A percentile compares a stretch with the other conserved stretches of the same genome.
Conservation (phyloP, 2,113 vertebrate species). For the Eudorcas thomsonii region DNA sequence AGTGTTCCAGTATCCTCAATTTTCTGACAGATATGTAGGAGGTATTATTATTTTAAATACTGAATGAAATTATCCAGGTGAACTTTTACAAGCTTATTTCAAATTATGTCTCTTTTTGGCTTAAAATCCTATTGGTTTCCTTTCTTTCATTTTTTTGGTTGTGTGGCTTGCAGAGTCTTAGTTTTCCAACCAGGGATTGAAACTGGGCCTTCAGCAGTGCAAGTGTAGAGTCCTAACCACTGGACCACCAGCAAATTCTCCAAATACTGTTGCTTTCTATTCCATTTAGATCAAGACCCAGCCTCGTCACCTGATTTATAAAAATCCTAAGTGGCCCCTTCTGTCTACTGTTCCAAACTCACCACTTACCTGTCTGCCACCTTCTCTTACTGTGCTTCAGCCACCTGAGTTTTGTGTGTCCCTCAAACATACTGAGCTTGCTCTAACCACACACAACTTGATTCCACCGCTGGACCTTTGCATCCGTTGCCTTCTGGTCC, state of each 20-base stretch:
- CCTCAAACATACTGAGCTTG: not conserved
- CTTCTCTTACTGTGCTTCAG: not conserved
- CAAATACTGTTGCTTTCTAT: not conserved
- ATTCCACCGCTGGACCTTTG: not conserved
- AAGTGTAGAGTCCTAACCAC: not conserved
- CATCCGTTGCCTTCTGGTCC: not conserved
- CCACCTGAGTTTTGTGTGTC: not conserved
- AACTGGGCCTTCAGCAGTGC: not conserved
- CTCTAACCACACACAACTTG: not conserved
- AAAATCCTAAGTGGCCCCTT: not conserved
- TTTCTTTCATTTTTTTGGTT: not conserved
- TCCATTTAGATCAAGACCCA: not conserved
- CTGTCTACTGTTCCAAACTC: not conserved
- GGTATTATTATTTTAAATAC: not conserved
- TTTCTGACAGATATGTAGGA: not conserved
- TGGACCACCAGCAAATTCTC: not conserved
- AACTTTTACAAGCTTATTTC: not conserved
- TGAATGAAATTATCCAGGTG: not conserved
- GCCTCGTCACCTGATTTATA: not conserved
- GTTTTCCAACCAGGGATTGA: not conserved
- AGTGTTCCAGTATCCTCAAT: not conserved
- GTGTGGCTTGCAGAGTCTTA: not conserved
- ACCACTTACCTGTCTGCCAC: not conserved
- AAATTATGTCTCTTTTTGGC: not conserved
- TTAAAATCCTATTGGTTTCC: not conserved